phyloP scores from a whole-genome alignment of 2,797 vertebrate genomes.

The Anableps anableps region DNA sequence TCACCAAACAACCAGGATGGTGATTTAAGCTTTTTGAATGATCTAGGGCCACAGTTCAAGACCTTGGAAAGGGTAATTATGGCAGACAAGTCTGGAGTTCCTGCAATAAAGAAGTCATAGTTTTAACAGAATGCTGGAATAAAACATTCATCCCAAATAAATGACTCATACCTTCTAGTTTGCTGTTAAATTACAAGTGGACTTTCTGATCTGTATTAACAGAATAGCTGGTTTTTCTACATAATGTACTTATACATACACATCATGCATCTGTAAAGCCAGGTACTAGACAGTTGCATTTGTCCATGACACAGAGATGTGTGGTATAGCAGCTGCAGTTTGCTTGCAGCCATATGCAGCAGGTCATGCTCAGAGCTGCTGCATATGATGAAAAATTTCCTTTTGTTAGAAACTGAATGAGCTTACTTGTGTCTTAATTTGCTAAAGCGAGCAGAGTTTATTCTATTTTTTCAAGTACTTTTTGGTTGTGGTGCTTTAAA shows the following conservation, averaged over 20 bases:
- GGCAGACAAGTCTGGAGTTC: neutral
- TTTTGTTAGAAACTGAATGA: constrained; percentile 17
- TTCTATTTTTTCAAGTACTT: too few species aligned
- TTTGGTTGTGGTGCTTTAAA: too few species aligned
- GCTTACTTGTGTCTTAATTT: constrained; percentile 10
- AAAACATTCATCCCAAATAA: neutral
- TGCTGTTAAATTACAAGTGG: neutral
- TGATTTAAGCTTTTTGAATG: constrained; percentile 70
- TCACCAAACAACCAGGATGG: constrained; percentile 46
- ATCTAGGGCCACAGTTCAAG: constrained; percentile 78
- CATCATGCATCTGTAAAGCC: neutral
- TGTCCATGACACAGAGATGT: neutral
- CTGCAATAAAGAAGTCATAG: constrained; percentile 29
- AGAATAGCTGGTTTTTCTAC: constrained; percentile 11
- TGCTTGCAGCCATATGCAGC: constrained; percentile 9
- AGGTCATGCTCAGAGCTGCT: constrained; percentile 10
- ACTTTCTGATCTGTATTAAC: neutral
- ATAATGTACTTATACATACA: constrained; percentile 5
- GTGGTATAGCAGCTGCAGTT: neutral
- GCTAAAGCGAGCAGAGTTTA: neutral
- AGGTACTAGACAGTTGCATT: neutral
- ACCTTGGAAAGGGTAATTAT: constrained; percentile 62
- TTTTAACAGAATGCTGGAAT: constrained; percentile 32
- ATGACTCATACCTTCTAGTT: neutral
- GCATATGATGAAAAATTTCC: neutral